phyloP scores from a whole-genome alignment of 2,113 vertebrate genomes.

The Myanophis thanlyinensis region DNA sequence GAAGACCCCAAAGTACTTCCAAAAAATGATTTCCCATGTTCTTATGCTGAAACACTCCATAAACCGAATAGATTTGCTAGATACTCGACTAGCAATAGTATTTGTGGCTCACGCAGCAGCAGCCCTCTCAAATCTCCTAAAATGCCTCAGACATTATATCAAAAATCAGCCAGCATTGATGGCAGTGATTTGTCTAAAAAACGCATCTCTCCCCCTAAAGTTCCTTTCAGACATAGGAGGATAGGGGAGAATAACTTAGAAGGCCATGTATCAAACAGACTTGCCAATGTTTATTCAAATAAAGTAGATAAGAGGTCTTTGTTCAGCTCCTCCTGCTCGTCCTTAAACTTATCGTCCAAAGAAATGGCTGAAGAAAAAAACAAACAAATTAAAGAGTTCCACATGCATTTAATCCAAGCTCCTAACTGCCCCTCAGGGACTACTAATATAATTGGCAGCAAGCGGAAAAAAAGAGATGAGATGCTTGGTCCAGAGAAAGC shows the following conservation, averaged over 20 bases:
- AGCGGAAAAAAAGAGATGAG: constrained; percentile 8
- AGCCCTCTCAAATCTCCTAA: constrained; percentile 33
- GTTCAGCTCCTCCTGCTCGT: constrained; percentile 26
- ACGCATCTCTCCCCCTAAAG: constrained; percentile 46
- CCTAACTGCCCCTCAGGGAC: constrained; percentile 7
- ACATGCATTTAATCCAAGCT: constrained; percentile 28
- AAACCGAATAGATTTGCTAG: constrained; percentile 23
- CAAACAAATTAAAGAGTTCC: neutral
- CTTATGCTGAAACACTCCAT: constrained; percentile 52
- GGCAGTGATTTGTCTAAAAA: constrained; percentile 40
- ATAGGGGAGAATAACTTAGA: neutral
- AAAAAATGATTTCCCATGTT: constrained; percentile 17
- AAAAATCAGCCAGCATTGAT: constrained; percentile 61
- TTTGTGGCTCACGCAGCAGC: constrained; percentile 24
- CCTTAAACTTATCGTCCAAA: constrained; percentile 29
- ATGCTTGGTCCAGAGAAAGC: constrained; percentile 37
- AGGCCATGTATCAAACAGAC: neutral
- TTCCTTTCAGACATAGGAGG: constrained; percentile 39
- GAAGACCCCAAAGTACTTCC: neutral
- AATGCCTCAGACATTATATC: constrained; percentile 65
- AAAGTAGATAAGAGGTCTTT: constrained; percentile 24
- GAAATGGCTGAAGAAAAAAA: constrained; percentile 24
- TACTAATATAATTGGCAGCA: neutral
- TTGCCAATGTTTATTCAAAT: constrained; percentile 25
- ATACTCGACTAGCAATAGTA: constrained; percentile 31